Conservation (phyloP, 2,113 vertebrate species). For the Callaeas wilsoni region DNA sequence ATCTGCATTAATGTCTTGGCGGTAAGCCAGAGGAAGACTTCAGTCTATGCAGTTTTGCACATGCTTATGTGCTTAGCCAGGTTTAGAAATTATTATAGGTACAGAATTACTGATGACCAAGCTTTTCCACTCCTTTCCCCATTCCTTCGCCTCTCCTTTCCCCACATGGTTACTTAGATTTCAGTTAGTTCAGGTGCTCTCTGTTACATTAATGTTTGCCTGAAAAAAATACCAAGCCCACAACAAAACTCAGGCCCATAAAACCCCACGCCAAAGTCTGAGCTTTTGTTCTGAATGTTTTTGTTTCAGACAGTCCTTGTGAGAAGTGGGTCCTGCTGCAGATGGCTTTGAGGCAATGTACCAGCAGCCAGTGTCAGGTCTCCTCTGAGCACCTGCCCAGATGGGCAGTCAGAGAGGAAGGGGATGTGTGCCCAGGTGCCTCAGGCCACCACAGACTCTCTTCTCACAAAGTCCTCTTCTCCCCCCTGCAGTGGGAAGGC, state of each 20-base stretch:
- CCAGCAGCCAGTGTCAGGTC: not conserved
- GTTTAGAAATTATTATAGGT: not conserved
- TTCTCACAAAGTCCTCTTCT: not conserved
- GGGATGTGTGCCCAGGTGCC: not conserved
- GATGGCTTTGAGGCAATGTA: not conserved
- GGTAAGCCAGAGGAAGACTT: not conserved
- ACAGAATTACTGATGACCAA: not conserved
- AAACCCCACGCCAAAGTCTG: not conserved
- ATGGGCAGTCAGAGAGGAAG: not conserved
- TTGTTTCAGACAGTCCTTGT: not conserved
- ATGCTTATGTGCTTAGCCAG: not conserved
- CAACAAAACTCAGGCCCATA: not conserved
- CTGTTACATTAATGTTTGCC: not conserved
- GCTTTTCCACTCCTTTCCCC: not conserved
- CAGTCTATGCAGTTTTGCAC: not conserved
- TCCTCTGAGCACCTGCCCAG: not conserved
- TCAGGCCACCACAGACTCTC: not conserved
- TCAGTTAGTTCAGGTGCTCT: constrained; percentile 38
- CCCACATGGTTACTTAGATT: not conserved
- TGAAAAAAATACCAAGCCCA: not conserved
- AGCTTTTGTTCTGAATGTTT: not conserved
- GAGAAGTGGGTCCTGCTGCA: not conserved
- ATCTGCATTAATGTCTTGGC: not conserved
- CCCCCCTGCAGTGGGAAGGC: not conserved
- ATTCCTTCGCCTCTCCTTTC: not conserved